Evolutionary conservation across 1,140 invertebrate species (phyloP).

Genomic region (Hormaphis cornu): DNA sequence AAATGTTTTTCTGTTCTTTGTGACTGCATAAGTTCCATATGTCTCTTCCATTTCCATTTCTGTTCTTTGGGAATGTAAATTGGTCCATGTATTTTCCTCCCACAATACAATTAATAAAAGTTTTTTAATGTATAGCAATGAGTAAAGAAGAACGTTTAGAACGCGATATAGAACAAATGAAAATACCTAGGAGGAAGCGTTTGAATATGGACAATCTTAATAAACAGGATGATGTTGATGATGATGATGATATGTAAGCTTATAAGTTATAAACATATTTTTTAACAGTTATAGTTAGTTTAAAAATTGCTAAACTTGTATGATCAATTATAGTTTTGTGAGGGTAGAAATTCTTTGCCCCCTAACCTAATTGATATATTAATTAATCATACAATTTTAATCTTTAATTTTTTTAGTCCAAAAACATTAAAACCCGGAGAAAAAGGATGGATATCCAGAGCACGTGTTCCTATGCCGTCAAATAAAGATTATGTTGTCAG

Average conservation of each 20-base stretch:
- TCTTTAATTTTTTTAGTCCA: conserved; percentile 30
- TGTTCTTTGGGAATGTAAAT: too few species aligned
- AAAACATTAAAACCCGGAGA: conserved; percentile 71
- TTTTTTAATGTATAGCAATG: conserved; percentile 50
- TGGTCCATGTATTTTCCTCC: not conserved
- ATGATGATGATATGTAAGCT: conserved; percentile 9
- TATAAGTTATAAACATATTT: not conserved
- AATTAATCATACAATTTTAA: not conserved
- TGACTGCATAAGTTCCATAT: too few species aligned
- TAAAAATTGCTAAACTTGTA: too few species aligned
- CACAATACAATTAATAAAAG: not conserved
- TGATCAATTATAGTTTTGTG: too few species aligned
- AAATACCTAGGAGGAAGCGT: conserved; percentile 54
- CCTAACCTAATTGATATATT: too few species aligned
- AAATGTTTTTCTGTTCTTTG: too few species aligned
- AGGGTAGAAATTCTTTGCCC: too few species aligned
- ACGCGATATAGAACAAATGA: conserved; percentile 80
- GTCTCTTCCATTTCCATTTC: too few species aligned
- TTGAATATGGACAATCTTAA: conserved; percentile 39
- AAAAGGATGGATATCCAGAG: conserved; percentile 87
- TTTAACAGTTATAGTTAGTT: not conserved
- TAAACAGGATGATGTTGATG: conserved; percentile 38
- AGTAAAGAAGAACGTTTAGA: conserved; percentile 78
- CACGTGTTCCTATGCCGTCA: conserved; percentile 87
- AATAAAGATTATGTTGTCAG: conserved; percentile 93